Percentiles rank a stretch among this genome's conserved stretches.
Evolutionary conservation across 2,113 vertebrate genomes (phyloP).

Genomic region (Malurus melanocephalus): DNA sequence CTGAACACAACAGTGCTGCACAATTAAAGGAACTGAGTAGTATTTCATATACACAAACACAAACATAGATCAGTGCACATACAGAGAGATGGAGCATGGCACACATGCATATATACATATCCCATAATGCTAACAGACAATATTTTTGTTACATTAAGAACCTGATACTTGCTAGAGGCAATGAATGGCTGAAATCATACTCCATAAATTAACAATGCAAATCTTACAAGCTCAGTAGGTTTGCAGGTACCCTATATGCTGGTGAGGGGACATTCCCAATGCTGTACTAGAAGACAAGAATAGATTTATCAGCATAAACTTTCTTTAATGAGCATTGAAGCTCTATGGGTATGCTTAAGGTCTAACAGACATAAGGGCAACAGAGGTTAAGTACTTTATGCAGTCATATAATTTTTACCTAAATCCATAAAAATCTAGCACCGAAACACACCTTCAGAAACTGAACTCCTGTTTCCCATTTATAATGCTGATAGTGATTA

Average conservation of each 20-base stretch:
- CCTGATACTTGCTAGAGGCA: background rate
- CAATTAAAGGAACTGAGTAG: background rate
- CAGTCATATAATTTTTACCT: background rate
- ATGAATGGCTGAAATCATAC: background rate
- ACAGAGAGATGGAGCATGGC: background rate
- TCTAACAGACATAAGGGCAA: background rate
- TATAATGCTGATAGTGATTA: background rate
- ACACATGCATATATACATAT: fast-evolving
- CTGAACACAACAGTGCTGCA: background rate
- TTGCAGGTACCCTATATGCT: background rate
- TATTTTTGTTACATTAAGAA: background rate
- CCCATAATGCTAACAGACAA: background rate
- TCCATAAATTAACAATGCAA: background rate
- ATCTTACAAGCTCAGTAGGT: background rate
- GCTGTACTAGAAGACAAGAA: background rate
- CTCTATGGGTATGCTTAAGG: background rate
- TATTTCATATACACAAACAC: background rate
- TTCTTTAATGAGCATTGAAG: background rate
- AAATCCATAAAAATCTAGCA: background rate
- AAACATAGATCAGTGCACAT: background rate
- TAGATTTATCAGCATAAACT: background rate
- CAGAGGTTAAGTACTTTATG: background rate
- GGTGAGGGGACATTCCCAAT: background rate
- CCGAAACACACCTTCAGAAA: background rate
- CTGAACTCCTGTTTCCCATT: background rate